Conservation (phyloP, 2,113 vertebrate genomes). For the Zosterops lateralis region DNA sequence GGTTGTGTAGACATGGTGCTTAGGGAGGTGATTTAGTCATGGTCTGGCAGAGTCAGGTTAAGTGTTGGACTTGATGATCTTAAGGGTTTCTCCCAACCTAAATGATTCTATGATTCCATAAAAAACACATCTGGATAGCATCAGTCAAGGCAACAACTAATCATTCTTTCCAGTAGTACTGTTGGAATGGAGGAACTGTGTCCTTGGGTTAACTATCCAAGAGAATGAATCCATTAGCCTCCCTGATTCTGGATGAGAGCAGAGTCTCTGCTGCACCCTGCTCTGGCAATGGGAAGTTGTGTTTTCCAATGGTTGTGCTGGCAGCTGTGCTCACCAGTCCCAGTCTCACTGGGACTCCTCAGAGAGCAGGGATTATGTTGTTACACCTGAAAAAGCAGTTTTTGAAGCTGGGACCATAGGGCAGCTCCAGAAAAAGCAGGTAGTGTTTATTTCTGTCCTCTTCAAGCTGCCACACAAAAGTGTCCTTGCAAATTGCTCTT, state of each 20-base stretch:
- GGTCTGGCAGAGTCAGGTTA: neutral
- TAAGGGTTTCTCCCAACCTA: neutral
- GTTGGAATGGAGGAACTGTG: neutral
- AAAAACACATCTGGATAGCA: neutral
- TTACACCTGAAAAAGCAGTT: neutral
- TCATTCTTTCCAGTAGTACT: neutral
- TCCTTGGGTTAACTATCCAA: neutral
- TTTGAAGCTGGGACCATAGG: neutral
- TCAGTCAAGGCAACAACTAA: neutral
- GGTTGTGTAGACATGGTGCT: fast-evolving
- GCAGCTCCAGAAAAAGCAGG: neutral
- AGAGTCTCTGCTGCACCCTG: neutral
- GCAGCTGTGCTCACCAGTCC: neutral
- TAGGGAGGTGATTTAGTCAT: neutral
- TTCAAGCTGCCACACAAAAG: neutral
- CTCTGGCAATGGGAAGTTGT: neutral
- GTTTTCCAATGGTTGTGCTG: neutral
- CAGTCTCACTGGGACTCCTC: neutral
- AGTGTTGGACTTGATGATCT: neutral
- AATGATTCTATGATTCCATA: neutral
- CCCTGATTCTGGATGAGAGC: neutral
- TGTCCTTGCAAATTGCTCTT: neutral
- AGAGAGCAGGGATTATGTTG: neutral
- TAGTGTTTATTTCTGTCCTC: neutral
- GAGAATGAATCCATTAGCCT: neutral